Base-by-base conservation (phyloP, 2,888 invertebrate species). In the Leucoma salicis region DNA sequence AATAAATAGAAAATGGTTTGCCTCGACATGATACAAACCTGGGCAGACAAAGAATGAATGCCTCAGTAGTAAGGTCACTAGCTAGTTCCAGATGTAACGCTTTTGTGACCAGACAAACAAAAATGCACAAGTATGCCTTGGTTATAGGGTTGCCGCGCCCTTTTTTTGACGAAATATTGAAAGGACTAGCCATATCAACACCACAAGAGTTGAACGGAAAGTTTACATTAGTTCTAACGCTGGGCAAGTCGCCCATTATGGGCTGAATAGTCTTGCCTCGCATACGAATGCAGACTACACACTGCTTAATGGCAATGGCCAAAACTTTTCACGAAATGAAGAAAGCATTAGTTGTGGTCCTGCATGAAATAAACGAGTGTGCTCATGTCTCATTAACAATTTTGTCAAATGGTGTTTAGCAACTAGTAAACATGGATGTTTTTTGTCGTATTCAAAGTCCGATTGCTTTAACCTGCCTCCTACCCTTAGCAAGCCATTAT, bases 21-120 rank as follows among this genome's bases (percentile, higher is more conserved):
- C 42, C 42, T 16, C 38, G 2, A 1, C 42, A 14, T 1, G 42
- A 29, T 3, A 42, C 11, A 14, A 42, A 42, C 8, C 42, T 6
- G 38, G 8, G 15, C 38, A 35, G 8, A 12, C 10, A n/a, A n/a
- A n/a, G n/a, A 12, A 42, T 33, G 12, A 42, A 42, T 0, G 37
- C 42, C 10, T 31, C 0, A 10, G 37, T 31, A 2, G 14, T 42
- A 0, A 38, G 34, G 1, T 42, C 42, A 29, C 38, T 35, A 3
- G 31, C 42, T 1, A 29, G 2, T 12, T 42, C 38, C 0, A 42
- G 8, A 12, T 42, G 42, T 0, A 42, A 1, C 1, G 34, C 31
- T 25, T 15, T 38, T 2, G 42, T 37, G 1, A 8, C 10, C 25
- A 25, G 5, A 3, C 8, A 4, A 25, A 18, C 3, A 18, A 18